A percentile compares a stretch with the other conserved stretches of the same genome.
phyloP scores from a whole-genome alignment of 2,797 vertebrate genomes.

The Micropoecilia bifurca region DNA sequence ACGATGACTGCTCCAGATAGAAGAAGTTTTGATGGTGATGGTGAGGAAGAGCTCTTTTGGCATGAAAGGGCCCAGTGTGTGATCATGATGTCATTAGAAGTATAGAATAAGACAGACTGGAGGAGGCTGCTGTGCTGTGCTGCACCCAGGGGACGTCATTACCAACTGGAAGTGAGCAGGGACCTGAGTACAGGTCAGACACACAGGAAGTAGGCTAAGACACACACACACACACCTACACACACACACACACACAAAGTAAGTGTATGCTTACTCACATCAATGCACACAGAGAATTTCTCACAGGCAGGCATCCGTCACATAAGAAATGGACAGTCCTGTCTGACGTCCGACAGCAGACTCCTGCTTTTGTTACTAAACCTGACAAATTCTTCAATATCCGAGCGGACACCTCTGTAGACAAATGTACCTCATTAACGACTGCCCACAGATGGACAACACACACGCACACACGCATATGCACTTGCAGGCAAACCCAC shows the following conservation, averaged over 20 bases:
- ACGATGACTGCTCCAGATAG: conserved; percentile 40
- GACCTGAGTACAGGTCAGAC: conserved; percentile 76
- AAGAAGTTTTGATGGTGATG: conserved; percentile 64
- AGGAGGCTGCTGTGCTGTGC: conserved; percentile 67
- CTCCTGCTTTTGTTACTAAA: conserved; percentile 62
- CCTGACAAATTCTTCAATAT: conserved; percentile 73
- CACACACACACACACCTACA: conserved; percentile 7
- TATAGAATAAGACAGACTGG: conserved; percentile 77
- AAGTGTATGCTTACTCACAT: conserved; percentile 6
- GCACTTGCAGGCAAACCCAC: background rate
- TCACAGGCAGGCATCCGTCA: conserved; percentile 64
- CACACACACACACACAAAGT: conserved; percentile 9
- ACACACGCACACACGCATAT: conserved; percentile 18
- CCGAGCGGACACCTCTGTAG: conserved; percentile 72
- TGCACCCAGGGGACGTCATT: conserved; percentile 80
- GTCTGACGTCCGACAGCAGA: conserved; percentile 67
- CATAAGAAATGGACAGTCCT: conserved; percentile 72
- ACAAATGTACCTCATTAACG: conserved; percentile 76
- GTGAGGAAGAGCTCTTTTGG: conserved; percentile 74
- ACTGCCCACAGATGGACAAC: conserved; percentile 67
- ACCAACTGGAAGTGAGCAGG: conserved; percentile 74
- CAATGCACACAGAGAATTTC: conserved; percentile 23
- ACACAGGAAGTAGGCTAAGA: conserved; percentile 61
- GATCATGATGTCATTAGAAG: conserved; percentile 83
- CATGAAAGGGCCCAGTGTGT: conserved; percentile 74